phyloP scores from a whole-genome alignment of 2,888 invertebrate species.

The Xiphydria camelus region DNA sequence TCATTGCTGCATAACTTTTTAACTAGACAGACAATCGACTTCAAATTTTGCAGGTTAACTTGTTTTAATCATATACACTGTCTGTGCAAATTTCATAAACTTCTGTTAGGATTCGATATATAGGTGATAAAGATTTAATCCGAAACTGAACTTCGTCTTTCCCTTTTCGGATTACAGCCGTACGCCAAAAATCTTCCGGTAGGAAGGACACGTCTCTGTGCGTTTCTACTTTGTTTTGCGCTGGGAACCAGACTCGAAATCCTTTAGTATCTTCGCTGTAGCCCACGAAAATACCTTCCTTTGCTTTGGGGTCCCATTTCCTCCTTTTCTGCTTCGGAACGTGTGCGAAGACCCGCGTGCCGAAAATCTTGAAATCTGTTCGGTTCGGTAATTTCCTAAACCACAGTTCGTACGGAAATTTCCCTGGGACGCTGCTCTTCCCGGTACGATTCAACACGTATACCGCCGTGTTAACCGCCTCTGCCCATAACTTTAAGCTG shows the following conservation, averaged over 20 bases:
- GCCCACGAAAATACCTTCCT: conserved; percentile 19
- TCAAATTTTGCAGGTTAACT: too few relatives aligned
- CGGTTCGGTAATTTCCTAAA: conserved; percentile 5
- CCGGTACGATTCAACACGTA: conserved; percentile 16
- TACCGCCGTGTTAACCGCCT: conserved; percentile 14
- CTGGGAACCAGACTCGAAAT: conserved; percentile 9
- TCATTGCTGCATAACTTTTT: too few relatives aligned
- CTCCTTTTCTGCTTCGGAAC: conserved; percentile 18
- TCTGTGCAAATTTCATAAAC: too few relatives aligned
- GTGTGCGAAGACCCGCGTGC: conserved; percentile 12
- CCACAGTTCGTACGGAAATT: conserved; percentile 22
- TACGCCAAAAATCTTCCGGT: conserved; percentile 2
- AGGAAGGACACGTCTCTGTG: conserved; percentile 10
- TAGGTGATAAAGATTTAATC: too few relatives aligned
- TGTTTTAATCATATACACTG: too few relatives aligned
- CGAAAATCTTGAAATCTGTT: conserved; percentile 13
- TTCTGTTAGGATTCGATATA: too few relatives aligned
- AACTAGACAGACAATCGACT: too few relatives aligned
- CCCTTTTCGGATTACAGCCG: not conserved
- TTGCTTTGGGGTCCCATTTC: conserved; percentile 14
- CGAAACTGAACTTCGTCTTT: too few relatives aligned
- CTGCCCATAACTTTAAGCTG: conserved; percentile 17
- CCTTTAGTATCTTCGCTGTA: conserved; percentile 16
- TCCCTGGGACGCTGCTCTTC: conserved; percentile 12
- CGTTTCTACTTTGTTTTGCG: conserved; percentile 6